Conservation (phyloP, 2,113 vertebrate genomes). For the Muscicapa adusta region DNA sequence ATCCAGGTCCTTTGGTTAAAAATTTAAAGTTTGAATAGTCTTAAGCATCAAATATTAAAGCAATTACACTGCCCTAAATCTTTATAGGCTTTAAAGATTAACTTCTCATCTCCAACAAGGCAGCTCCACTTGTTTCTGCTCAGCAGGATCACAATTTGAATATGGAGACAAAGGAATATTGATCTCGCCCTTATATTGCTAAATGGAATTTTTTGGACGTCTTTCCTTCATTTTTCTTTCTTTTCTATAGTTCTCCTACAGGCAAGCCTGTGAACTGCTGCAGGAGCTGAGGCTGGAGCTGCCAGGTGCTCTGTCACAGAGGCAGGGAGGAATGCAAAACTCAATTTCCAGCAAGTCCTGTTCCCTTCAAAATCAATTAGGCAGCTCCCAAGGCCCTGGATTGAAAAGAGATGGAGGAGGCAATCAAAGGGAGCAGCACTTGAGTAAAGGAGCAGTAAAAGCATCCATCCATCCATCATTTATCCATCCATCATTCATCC, state of each 20-base stretch:
- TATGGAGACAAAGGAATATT: not conserved
- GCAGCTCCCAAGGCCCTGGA: not conserved
- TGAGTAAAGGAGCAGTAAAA: not conserved
- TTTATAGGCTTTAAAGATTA: conserved; percentile 8
- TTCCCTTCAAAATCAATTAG: conserved; percentile 31
- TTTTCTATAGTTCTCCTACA: not conserved
- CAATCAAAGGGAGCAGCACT: not conserved
- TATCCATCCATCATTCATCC: no score
- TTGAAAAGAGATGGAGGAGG: not conserved
- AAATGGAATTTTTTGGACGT: not conserved
- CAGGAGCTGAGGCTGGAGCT: not conserved
- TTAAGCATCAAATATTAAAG: not conserved
- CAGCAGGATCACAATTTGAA: not conserved
- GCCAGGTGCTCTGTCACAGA: not conserved
- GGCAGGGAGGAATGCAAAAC: not conserved
- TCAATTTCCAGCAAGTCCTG: not conserved
- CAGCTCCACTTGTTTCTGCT: not conserved
- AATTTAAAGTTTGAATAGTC: not conserved
- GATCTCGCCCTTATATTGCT: rapidly evolving
- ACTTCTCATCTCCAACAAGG: not conserved
- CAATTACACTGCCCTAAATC: not conserved
- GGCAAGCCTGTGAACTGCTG: not conserved
- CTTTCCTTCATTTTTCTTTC: not conserved
- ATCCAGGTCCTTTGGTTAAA: not conserved
- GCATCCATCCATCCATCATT: not conserved